Evolutionary conservation across 2,797 vertebrate species (phyloP).

Genomic region (Schizopygopsis malacanthus): DNA sequence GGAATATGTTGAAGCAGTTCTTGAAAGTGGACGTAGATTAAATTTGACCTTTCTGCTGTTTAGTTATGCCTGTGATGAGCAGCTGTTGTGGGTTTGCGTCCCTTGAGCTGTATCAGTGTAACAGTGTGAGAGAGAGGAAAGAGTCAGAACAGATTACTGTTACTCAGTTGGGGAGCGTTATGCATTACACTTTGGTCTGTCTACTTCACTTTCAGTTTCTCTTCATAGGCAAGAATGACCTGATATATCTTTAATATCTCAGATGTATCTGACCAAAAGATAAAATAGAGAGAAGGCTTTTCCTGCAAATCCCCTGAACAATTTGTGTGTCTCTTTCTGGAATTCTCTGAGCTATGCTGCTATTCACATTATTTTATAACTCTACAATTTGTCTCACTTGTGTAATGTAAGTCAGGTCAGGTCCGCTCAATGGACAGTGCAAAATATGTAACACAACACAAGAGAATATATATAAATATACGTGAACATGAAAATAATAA

Average conservation of each 20-base stretch:
- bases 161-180: conserved; percentile 41
- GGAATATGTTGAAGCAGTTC: conserved; percentile 10
- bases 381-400: not conserved
- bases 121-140: conserved; percentile 37
- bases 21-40: conserved; percentile 33
- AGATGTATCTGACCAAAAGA: not conserved
- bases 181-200: conserved; percentile 52
- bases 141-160: conserved; percentile 52
- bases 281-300: not conserved
- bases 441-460: too few species aligned
- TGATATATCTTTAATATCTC: not conserved
- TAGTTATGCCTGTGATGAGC: conserved; percentile 42
- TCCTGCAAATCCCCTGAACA: not conserved
- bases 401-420: too few species aligned
- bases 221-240: conserved; percentile 1
- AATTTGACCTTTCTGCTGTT: conserved; percentile 48
- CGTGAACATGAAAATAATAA: too few species aligned
- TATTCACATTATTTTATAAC: not conserved
- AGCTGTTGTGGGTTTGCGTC: conserved; percentile 29
- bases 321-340: too few species aligned
- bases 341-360: not conserved
- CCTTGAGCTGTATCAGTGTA: conserved; percentile 26
- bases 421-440: too few species aligned
- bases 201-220: conserved; percentile 23
- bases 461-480: too few species aligned